Conservation (phyloP, 2,113 vertebrate genomes). For the Tragulus kanchil region DNA sequence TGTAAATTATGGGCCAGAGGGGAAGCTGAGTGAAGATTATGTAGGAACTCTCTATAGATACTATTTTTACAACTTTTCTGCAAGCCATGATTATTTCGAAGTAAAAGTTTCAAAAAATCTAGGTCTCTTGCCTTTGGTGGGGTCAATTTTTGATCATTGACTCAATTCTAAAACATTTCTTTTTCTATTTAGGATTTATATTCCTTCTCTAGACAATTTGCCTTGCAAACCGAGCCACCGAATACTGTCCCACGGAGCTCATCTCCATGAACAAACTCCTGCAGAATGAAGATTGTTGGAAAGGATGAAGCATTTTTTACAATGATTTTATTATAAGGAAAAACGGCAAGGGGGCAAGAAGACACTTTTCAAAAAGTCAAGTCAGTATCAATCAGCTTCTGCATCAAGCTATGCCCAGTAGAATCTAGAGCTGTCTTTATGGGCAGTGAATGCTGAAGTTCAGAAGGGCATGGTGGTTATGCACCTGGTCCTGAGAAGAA, state of each 20-base stretch:
- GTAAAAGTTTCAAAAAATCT: slow-evolving; percentile 3
- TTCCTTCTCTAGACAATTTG: neutral
- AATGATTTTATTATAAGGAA: neutral
- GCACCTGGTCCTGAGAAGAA: neutral
- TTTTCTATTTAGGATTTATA: neutral
- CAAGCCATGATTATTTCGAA: neutral
- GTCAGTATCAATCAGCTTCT: neutral
- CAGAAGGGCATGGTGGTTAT: neutral
- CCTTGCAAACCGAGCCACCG: too few relatives aligned
- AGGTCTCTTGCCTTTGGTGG: neutral
- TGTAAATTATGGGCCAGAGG: neutral
- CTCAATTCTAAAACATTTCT: neutral
- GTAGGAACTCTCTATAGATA: neutral
- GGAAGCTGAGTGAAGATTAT: neutral
- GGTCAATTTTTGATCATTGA: neutral
- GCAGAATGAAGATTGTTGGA: neutral
- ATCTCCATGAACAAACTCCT: neutral
- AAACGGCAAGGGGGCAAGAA: neutral
- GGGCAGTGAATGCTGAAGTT: neutral
- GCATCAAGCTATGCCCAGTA: neutral
- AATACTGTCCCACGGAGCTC: neutral
- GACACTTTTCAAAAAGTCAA: neutral
- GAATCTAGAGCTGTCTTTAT: neutral
- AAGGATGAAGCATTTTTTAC: neutral
- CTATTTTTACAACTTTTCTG: slow-evolving; percentile 32